Base-by-base conservation (phyloP, 2,797 vertebrate genomes). In the Rousettus madagascariensis region DNA sequence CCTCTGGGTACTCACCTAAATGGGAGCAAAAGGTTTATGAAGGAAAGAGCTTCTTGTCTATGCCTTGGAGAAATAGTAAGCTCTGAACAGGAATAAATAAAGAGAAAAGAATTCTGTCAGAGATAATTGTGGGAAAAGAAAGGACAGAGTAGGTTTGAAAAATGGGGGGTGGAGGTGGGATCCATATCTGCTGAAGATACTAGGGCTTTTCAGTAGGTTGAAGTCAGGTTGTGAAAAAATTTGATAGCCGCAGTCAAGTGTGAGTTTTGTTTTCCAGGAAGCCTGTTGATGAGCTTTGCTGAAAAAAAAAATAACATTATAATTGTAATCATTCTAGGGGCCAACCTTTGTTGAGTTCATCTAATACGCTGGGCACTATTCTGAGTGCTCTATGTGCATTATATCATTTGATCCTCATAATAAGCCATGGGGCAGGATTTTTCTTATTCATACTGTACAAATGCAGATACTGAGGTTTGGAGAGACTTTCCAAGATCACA, bases 211-310 rank as follows among this genome's bases (percentile, higher is more conserved):
- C 3, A 79, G 66, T 19, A 28, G 28, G 33, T 15, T 49, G n/a
- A 46, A 36, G 26, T 22, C 2, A 6, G 17, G 10, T 15, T n/a
- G 26, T 4, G 5, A 84, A 86, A 68, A 16, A 55, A 41, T 77
- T 82, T 86, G 12, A 53, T 11, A 85, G 59, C 26, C 13, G 22
- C 20, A 65, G 38, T 41, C 77, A 75, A 59, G 30, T 33, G n/a
- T 61, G 51, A 28, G 20, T 55, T 86, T 91, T 86, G 43, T 68
- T 90, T 96, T 83, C 41, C 49, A 41, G 28, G 66, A 84, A 90
- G 55, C 4, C 33, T 72, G 8, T 61, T 78, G 38, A 57, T 82
- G 33, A 92, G 41, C 20, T 97, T 82, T 41, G 26, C 63, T 92
- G 13, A 75, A 49, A 83, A 43, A 41, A 41, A 38, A 92, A 93